Evolutionary conservation across 2,113 vertebrate species (phyloP).

Genomic region (Eulemur macaco): DNA sequence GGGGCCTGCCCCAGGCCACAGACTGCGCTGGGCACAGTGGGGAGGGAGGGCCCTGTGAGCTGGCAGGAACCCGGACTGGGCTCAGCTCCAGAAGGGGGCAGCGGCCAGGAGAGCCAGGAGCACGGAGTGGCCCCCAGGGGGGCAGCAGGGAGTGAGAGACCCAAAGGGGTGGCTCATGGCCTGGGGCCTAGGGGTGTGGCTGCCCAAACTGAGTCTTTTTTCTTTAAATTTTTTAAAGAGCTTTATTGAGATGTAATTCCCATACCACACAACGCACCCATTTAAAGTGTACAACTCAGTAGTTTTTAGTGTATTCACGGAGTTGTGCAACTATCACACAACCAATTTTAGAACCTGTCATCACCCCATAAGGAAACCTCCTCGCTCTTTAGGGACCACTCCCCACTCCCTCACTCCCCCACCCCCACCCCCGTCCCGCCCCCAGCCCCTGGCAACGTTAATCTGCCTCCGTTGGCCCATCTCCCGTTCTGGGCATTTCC

Average conservation of each 20-base stretch:
- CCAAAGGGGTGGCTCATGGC: accelerated
- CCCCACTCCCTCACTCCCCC: accelerated
- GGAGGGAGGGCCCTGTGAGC: accelerated
- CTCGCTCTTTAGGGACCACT: accelerated
- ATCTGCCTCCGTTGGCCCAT: accelerated
- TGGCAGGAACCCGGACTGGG: accelerated
- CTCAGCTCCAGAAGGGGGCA: background rate
- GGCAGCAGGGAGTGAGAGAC: no score
- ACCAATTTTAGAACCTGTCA: background rate
- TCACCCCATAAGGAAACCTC: background rate
- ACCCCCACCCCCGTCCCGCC: no score
- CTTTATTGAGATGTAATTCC: background rate
- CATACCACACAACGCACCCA: accelerated
- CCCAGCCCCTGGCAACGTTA: background rate
- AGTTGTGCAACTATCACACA: no score
- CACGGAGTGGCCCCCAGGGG: background rate
- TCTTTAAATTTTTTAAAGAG: background rate
- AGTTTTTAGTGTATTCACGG: accelerated
- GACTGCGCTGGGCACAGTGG: background rate
- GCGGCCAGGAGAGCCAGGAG: background rate
- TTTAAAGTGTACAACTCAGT: accelerated
- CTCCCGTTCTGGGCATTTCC: background rate
- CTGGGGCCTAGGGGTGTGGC: accelerated
- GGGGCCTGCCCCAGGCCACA: no score
- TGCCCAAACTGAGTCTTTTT: background rate